These are phyloP conservation scores for Ennomos erosarius DNA, from an alignment of 2,888 invertebrate genomes.

Conservation along the genomic window DNA sequence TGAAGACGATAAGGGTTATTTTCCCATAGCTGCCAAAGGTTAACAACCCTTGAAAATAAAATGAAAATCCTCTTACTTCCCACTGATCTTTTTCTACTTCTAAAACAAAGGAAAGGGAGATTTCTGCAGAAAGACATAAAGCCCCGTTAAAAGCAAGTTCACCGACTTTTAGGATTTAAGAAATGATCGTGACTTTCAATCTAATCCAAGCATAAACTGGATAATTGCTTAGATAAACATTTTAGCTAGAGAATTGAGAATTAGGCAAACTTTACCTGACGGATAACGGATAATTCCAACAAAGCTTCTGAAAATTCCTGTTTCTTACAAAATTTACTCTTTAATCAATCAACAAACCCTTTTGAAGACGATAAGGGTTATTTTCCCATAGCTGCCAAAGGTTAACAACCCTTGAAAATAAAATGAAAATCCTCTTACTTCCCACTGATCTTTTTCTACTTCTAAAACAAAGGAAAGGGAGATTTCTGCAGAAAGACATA, in stretches of 20 bases:
- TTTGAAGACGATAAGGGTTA: no score
- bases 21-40: neutral
- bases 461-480: slow-evolving; percentile 6
- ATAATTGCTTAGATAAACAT: slow-evolving; percentile 5
- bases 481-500: neutral
- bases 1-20: neutral
- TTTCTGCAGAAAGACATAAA: neutral
- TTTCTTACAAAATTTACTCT: no score
- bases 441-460: slow-evolving; percentile 8
- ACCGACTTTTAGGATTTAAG: slow-evolving; percentile 1
- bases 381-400: neutral
- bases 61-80: neutral
- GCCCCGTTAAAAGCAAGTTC: slow-evolving; percentile 1
- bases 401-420: slow-evolving; percentile 11
- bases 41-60: slow-evolving; percentile 12
- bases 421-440: slow-evolving; percentile 2
- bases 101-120: slow-evolving; percentile 7
- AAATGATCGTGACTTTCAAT: slow-evolving; percentile 7
- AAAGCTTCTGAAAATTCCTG: no score
- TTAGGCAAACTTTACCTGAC: no score
- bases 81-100: slow-evolving; percentile 7
- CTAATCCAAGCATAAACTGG: slow-evolving; percentile 4
- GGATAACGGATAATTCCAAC: no score
- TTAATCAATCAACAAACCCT: no score
- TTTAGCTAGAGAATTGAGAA: no score